Evolutionary conservation across 2,888 invertebrate species (phyloP), one percentile per base, ranked within the genome.

Genomic region (Eupelmus urozonus): DNA sequence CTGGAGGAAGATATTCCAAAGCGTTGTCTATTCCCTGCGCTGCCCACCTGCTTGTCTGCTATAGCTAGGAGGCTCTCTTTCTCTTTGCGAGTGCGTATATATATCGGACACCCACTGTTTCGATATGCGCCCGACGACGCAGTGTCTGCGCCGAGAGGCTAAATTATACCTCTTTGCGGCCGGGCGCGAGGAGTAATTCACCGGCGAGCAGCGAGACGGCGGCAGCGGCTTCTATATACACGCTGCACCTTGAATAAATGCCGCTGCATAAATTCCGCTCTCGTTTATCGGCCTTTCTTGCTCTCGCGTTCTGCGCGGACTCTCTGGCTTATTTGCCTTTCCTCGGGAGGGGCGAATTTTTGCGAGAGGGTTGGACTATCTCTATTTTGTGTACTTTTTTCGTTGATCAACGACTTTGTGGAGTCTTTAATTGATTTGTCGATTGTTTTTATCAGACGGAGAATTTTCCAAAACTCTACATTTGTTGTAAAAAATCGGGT

Each of bases 281-380:
- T 34, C 55, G 45, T 67, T 25, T 34, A 4, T 67, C 67, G 16
- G n/a, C 49, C 55, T 67, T 5, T 29, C 45, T n/a, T 25, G 34
- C 69, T 57, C 57, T n/a, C 42, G 51, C 55, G 40, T 27, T 40
- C 13, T 23, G 11, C 9, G 53, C 55, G 51, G 65, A 1, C 34
- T 34, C 29, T 16, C 4, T 72, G 76, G 69, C 73, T 76, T 67
- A 69, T 73, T 76, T 59, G 79, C 69, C 63, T 79, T 78, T 76
- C 63, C 53, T n/a, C 29, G 63, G 9, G 34, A 5, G 34, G 34
- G 9, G 3, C 16, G 16, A 13, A 9, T 29, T 20, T 40, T 20
- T 65, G 1, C 34, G 2, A n/a, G n/a, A n/a, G n/a, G n/a, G n/a
- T n/a, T n/a, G n/a, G n/a, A n/a, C n/a, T n/a, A n/a, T n/a, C n/a